Evolutionary conservation across 2,113 vertebrate genomes (phyloP), one percentile per base, ranked within the genome.

Genomic region (Lepidothrix coronata): DNA sequence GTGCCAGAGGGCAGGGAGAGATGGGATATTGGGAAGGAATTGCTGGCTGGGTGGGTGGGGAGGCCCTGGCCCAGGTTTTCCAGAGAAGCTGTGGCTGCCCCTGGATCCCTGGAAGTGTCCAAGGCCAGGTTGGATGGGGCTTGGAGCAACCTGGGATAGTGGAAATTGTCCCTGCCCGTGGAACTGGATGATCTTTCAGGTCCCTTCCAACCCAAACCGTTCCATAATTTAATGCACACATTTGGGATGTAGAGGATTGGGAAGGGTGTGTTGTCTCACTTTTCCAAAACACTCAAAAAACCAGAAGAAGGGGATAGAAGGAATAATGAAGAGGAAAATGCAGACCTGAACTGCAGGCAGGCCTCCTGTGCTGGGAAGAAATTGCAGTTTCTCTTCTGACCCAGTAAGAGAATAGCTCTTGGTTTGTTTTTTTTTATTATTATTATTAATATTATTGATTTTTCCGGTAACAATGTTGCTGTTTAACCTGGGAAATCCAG

Each of bases 101-200:
- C 39, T 78, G 85, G 7, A 78, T 70, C 85, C 65, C 33, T 88
- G 83, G n/a, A 0, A 20, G 6, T 71, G 66, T 0, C 74, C 49
- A 6, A 67, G 33, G 22, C 5, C 37, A 52, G 44, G 44, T 11
- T 39, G 39, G 39, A 39, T 9, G 39, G 39, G 39, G 39, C 39
- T 8, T 14, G 67, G 68, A 52, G 5, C 46, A 44, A 0, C 14
- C 78, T 75, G 62, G 71, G 39, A 39, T 0, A 3, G 4, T 48
- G 48, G 48, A 0, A 76, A 14, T 4, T 10, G 46, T 18, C 24
- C 46, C 33, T 75, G 70, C 19, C 39, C 46, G 27, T 54, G 59
- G 9, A 2, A 17, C 15, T 33, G 23, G 18, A 5, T 14, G 13
- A 0, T 0, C 28, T 54, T 61, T 74, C 2, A 30, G 0, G 8